These are phyloP conservation scores for Zygogramma bicolorata DNA, from an alignment of 2,888 invertebrate genomes.

Conservation along the genomic window DNA sequence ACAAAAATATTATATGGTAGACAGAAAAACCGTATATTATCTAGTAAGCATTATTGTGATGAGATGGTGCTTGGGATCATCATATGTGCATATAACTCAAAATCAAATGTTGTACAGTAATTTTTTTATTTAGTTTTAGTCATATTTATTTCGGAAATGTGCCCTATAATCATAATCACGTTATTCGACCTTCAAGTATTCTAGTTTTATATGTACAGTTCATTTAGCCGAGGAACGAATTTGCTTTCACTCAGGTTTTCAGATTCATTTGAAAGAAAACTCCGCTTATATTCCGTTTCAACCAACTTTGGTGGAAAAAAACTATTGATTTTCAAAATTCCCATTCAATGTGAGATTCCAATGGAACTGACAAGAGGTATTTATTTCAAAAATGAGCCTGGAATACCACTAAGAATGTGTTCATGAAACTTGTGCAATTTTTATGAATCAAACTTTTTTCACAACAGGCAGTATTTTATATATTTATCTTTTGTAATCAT, in stretches of 20 bases:
- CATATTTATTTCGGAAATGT: conserved; percentile 27
- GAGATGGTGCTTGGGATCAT: conserved; percentile 63
- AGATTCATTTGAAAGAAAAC: conserved; percentile 6
- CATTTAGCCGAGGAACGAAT: neutral
- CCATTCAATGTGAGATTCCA: too few species aligned
- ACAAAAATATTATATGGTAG: conserved; percentile 64
- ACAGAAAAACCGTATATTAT: conserved; percentile 61
- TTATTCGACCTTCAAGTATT: conserved; percentile 5
- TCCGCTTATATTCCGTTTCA: too few species aligned
- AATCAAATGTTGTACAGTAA: conserved; percentile 34
- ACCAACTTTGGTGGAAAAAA: too few species aligned
- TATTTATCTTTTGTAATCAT: neutral
- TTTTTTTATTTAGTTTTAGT: conserved; percentile 32
- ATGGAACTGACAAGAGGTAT: neutral
- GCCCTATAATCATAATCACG: conserved; percentile 2
- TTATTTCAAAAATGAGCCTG: neutral
- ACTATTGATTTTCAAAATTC: neutral
- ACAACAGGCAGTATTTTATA: conserved; percentile 1
- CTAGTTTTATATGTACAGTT: conserved; percentile 6
- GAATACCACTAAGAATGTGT: conserved; percentile 19
- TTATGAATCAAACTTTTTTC: conserved; percentile 21
- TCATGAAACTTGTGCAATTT: conserved; percentile 22
- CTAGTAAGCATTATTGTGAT: conserved; percentile 65
- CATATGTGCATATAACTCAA: conserved; percentile 60
- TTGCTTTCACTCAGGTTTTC: neutral